phyloP scores from a whole-genome alignment of 2,888 invertebrate genomes.

The Geotrupes spiniger region DNA sequence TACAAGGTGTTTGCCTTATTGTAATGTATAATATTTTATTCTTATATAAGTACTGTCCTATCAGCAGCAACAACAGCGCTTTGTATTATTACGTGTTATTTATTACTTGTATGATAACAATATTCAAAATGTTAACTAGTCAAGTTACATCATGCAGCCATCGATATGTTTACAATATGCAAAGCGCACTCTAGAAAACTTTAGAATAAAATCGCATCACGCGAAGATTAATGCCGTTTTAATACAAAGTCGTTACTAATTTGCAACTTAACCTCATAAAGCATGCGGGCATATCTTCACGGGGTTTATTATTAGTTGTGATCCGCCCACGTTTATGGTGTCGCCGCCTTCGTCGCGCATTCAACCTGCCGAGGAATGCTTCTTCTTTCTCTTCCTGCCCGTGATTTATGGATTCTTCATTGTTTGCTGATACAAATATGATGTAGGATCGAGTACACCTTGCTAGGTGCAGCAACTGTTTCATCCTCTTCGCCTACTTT shows the following conservation, averaged over 20 bases:
- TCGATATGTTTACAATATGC: too few relatives aligned
- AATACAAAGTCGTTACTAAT: conserved; percentile 11
- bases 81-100: too few relatives aligned
- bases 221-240: conserved; percentile 1
- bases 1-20: too few relatives aligned
- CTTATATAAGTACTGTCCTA: too few relatives aligned
- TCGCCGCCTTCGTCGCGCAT: conserved; percentile 24
- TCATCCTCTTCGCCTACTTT: conserved; percentile 22
- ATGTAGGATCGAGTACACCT: conserved; percentile 26
- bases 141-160: too few relatives aligned
- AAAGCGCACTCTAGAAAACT: too few relatives aligned
- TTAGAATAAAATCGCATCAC: too few relatives aligned
- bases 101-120: too few relatives aligned
- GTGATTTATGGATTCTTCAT: conserved; percentile 26
- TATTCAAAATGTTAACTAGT: too few relatives aligned
- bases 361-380: conserved; percentile 24
- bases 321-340: conserved; percentile 20
- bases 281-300: conserved; percentile 14
- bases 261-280: conserved; percentile 18
- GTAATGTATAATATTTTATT: too few relatives aligned
- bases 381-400: conserved; percentile 28
- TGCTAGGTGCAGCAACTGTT: conserved; percentile 26
- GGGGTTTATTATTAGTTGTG: conserved; percentile 22
- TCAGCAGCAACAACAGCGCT: too few relatives aligned
- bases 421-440: conserved; percentile 24